Conservation (phyloP, 2,797 vertebrate species). For the Decapterus maruadsi region DNA sequence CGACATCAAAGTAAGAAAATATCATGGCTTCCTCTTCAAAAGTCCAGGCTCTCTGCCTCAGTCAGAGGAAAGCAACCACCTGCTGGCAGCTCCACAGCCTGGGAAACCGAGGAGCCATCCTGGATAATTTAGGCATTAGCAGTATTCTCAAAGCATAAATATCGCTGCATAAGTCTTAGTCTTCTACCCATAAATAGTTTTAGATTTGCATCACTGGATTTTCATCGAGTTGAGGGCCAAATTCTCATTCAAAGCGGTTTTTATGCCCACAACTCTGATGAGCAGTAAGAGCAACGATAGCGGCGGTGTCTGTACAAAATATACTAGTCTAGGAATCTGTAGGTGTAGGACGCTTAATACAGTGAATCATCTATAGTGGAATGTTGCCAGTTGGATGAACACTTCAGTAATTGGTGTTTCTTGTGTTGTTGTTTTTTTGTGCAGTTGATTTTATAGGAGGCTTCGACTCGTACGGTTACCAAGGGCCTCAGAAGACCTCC, state of each 20-base stretch:
- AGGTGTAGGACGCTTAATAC: constrained; percentile 44
- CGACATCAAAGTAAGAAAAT: constrained; percentile 68
- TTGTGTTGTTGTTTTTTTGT: constrained; percentile 43
- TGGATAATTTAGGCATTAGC: constrained; percentile 69
- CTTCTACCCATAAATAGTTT: constrained; percentile 57
- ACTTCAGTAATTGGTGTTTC: constrained; percentile 48
- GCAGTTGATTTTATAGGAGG: constrained; percentile 99
- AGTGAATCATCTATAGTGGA: constrained; percentile 57
- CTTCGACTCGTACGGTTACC: constrained; percentile 99
- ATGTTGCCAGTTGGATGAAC: constrained; percentile 28
- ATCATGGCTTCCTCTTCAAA: constrained; percentile 64
- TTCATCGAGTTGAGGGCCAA: constrained; percentile 21
- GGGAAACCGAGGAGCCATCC: constrained; percentile 48
- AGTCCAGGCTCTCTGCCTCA: constrained; percentile 55
- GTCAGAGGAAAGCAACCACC: constrained; percentile 69
- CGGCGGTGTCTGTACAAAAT: constrained; percentile 16
- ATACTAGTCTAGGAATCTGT: constrained; percentile 32
- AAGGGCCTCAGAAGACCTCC: constrained; percentile 99
- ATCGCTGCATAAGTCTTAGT: constrained; percentile 44
- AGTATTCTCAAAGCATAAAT: constrained; percentile 68
- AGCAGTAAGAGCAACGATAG: constrained; percentile 4
- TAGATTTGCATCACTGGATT: constrained; percentile 38
- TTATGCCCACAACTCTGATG: constrained; percentile 27
- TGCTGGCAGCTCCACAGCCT: constrained; percentile 66
- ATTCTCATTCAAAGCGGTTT: constrained; percentile 44